A percentile compares a stretch with the other conserved stretches of the same genome.
Conservation (phyloP, 2,113 vertebrate species). For the Ginglymostoma cirratum region DNA sequence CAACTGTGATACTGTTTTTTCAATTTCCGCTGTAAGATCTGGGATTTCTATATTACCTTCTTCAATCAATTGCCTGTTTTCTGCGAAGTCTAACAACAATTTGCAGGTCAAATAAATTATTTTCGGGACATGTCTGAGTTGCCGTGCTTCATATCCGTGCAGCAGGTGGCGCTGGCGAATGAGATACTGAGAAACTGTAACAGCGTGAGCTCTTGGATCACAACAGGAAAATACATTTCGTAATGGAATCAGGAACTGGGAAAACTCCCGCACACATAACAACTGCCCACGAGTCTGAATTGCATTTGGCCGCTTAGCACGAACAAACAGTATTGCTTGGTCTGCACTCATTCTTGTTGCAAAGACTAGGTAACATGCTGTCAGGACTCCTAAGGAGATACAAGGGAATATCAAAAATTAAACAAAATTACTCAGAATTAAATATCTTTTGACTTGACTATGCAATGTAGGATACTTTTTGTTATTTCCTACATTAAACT, state of each 20-base stretch:
- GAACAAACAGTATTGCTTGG: constrained; percentile 88
- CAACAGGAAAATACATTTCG: constrained; percentile 77
- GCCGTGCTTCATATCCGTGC: constrained; percentile 87
- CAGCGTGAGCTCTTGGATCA: constrained; percentile 68
- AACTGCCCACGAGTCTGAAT: constrained; percentile 92
- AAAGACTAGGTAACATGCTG: constrained; percentile 92
- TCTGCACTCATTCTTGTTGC: constrained; percentile 89
- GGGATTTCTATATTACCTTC: constrained; percentile 62
- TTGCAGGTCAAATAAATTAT: constrained; percentile 80
- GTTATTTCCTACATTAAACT: background rate
- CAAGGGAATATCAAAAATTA: constrained; percentile 31
- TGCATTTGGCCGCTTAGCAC: constrained; percentile 87
- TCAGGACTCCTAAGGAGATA: constrained; percentile 70
- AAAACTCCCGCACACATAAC: constrained; percentile 83
- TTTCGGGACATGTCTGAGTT: constrained; percentile 87
- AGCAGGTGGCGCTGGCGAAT: constrained; percentile 87
- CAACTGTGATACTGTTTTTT: constrained; percentile 80
- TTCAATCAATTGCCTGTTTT: constrained; percentile 68
- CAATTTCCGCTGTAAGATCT: constrained; percentile 77
- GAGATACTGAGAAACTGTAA: constrained; percentile 84
- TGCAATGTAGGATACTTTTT: background rate
- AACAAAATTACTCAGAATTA: constrained; percentile 15
- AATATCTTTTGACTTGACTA: background rate
- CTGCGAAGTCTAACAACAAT: constrained; percentile 74
- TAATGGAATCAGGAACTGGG: constrained; percentile 84